These are phyloP conservation scores for Zaprionus inermis DNA, from an alignment of 1,140 invertebrate genomes.

Conservation along the genomic window DNA sequence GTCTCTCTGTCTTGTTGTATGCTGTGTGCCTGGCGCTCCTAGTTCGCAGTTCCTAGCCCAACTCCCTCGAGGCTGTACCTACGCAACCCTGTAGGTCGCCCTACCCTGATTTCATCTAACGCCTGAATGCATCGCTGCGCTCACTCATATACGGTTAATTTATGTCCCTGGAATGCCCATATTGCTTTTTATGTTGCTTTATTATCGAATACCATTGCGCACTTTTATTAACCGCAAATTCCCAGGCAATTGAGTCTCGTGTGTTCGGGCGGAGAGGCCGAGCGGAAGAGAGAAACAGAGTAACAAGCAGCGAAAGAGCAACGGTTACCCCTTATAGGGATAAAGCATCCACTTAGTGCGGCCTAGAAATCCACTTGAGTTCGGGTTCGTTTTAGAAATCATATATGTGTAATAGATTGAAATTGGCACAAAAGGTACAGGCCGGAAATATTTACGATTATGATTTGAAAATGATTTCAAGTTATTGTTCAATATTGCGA, in stretches of 20 bases:
- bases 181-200: slow-evolving; percentile 32
- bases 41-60: not conserved
- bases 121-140: slow-evolving; percentile 61
- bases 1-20: slow-evolving; percentile 56
- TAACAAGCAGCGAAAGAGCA: slow-evolving; percentile 19
- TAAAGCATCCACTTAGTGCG: slow-evolving; percentile 8
- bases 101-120: slow-evolving; percentile 59
- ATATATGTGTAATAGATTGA: slow-evolving; percentile 27
- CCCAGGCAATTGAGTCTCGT: slow-evolving; percentile 64
- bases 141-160: slow-evolving; percentile 55
- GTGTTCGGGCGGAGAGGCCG: not conserved
- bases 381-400: not conserved
- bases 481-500: not conserved
- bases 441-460: not conserved
- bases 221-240: slow-evolving; percentile 66
- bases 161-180: slow-evolving; percentile 49
- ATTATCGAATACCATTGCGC: slow-evolving; percentile 33
- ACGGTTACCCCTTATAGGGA: slow-evolving; percentile 1
- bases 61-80: slow-evolving; percentile 1
- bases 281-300: not conserved
- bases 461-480: not conserved
- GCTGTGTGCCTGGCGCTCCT: slow-evolving; percentile 16
- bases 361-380: slow-evolving; percentile 28
- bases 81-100: slow-evolving; percentile 39
- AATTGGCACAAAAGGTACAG: slow-evolving; percentile 4